These are phyloP conservation scores for Stegostoma tigrinum DNA, from an alignment of 2,113 vertebrate species.

Conservation along the genomic window DNA sequence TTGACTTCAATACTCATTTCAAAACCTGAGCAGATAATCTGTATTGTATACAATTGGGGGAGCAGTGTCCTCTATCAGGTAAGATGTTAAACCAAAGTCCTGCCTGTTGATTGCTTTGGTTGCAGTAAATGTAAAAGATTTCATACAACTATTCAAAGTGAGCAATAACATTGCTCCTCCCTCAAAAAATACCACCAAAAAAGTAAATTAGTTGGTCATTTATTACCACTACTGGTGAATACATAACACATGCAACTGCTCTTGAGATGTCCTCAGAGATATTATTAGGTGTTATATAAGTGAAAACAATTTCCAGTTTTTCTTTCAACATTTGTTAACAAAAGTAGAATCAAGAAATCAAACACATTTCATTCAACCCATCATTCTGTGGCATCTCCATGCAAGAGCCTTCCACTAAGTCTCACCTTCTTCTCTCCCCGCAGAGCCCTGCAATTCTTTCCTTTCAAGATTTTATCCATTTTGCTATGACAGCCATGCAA, in stretches of 20 bases:
- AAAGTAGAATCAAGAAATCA: neutral
- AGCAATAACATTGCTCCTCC: neutral
- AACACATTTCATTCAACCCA: neutral
- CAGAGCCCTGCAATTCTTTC: neutral
- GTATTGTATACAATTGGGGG: neutral
- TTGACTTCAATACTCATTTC: neutral
- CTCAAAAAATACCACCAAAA: neutral
- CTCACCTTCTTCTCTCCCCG: neutral
- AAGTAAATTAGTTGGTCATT: neutral
- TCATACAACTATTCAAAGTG: neutral
- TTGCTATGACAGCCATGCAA: neutral
- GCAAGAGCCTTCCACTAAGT: neutral
- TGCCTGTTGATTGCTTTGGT: neutral
- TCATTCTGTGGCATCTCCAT: neutral
- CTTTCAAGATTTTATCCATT: neutral
- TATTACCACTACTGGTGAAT: neutral
- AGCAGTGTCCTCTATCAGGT: neutral
- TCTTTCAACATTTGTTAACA: neutral
- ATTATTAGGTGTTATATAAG: neutral
- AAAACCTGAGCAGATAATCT: neutral
- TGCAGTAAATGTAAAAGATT: neutral
- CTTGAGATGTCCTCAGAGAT: neutral
- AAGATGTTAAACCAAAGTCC: neutral
- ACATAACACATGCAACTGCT: neutral
- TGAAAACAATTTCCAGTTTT: neutral